Base-by-base conservation (phyloP, 2,113 vertebrate species). In the Odobenus rosmarus region DNA sequence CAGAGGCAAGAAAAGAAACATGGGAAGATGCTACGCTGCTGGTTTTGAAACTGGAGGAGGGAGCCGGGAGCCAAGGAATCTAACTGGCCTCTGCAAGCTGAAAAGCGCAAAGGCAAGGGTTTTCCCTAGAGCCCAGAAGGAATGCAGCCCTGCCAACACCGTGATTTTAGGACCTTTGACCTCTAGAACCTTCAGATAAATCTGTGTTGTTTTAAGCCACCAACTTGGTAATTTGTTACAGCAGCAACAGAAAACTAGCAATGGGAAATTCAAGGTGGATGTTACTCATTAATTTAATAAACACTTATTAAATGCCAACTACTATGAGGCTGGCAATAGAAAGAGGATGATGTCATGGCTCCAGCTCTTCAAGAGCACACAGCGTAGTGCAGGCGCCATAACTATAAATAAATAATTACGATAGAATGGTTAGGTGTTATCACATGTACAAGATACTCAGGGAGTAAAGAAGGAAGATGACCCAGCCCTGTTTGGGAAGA, bases 381-480 rank as follows among this genome's bases (percentile, higher is more conserved):
- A 24, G 28, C 28, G 13, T 59, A 64, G 19, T 15, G 59, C 19
- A 26, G 19, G 16, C 55, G 15, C 31, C 55, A 3, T 1, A 21
- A 39, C 53, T 61, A 24, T 33, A 81, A 33, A 24, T 4, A 61
- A 42, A 10, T 19, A 49, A 69, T 9, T 71, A 18, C 11, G 3
- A 57, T 7, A 51, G 8, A 55, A 49, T 3, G 5, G 31, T 1
- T 46, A 31, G 53, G 72, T 24, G 9, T 23, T 36, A 6, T 3
- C 0, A 12, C 26, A 31, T 18, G 28, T 33, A 53, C 13, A 53
- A 59, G 61, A 87, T 1, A 36, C 2, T 28, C 23, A 0, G 8
- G n/a, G n/a, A 33, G 18, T 15, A 24, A 76, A 83, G 61, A 26
- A 33, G 49, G 18, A 67, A 57, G 18, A 23, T 9, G 2, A 11